phyloP scores from a whole-genome alignment of 2,113 vertebrate species.

The Perognathus longimembris region DNA sequence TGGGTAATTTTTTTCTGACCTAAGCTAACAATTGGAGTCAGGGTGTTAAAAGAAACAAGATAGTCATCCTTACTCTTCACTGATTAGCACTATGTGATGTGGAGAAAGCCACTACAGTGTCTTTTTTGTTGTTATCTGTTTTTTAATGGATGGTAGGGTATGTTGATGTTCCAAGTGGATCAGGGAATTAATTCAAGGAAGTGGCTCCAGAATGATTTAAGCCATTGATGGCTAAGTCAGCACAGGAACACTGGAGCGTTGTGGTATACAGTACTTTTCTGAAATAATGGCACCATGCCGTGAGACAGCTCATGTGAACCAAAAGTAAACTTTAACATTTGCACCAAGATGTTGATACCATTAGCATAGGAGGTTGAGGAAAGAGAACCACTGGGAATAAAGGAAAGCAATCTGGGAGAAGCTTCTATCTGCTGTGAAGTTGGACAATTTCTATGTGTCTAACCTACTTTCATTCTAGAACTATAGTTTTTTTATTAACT shows the following conservation, averaged over 20 bases:
- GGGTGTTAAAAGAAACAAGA: background rate
- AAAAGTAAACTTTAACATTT: background rate
- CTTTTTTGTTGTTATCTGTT: no score
- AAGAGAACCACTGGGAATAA: background rate
- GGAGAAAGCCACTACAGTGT: background rate
- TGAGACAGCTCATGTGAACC: background rate
- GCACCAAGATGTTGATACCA: background rate
- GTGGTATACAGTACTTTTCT: background rate
- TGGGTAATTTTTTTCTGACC: background rate
- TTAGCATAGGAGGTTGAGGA: background rate
- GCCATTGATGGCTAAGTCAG: background rate
- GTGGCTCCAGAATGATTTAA: background rate
- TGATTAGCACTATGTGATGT: background rate
- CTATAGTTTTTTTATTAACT: background rate
- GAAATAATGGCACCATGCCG: no score
- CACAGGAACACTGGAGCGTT: no score
- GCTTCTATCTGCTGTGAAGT: background rate
- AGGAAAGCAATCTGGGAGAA: background rate
- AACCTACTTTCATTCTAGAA: background rate
- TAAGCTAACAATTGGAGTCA: background rate
- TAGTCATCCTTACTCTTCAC: background rate
- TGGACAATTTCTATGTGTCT: background rate
- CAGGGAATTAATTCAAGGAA: background rate
- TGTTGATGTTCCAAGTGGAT: background rate
- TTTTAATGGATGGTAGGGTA: background rate